Evolutionary conservation across 1,140 invertebrate genomes (phyloP).

Genomic region (Leptoteleia sp.): DNA sequence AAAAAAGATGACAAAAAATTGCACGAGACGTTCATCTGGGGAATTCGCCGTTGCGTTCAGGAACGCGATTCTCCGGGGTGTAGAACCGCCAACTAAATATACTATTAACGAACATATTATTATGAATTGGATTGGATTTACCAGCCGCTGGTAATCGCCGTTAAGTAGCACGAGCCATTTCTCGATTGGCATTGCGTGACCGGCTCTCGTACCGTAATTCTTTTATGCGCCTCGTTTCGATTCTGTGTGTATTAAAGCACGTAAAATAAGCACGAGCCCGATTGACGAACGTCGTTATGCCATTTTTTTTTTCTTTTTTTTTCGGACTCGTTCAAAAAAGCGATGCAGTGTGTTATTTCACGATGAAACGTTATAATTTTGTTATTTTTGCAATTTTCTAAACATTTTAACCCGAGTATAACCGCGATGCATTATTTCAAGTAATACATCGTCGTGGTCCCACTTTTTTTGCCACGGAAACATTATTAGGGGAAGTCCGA

Average conservation of each 20-base stretch:
- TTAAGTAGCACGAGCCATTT: constrained; percentile 70
- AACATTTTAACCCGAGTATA: constrained; percentile 33
- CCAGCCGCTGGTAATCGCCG: constrained; percentile 56
- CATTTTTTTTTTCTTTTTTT: too few species aligned
- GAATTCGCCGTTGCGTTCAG: constrained; percentile 41
- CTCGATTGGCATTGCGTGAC: constrained; percentile 75
- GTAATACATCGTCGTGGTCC: background rate
- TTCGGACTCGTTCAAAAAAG: constrained; percentile 45
- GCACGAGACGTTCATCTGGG: constrained; percentile 34
- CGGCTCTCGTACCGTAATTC: constrained; percentile 57
- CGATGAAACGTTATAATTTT: constrained; percentile 58
- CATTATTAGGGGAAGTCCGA: too few species aligned
- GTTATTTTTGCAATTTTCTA: constrained; percentile 52
- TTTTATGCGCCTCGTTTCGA: constrained; percentile 52
- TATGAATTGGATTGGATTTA: constrained; percentile 66
- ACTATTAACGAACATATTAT: constrained; percentile 54
- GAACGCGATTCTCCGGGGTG: constrained; percentile 69
- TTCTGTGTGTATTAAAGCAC: constrained; percentile 56
- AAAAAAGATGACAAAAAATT: background rate
- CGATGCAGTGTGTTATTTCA: constrained; percentile 42
- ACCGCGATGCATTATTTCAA: constrained; percentile 6
- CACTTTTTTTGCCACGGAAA: too few species aligned
- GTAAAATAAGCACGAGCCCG: constrained; percentile 55
- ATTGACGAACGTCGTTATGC: constrained; percentile 48
- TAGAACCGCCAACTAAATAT: constrained; percentile 60